Base-by-base conservation (phyloP, 2,113 vertebrate species). In the Cyprinodon brontotheroides region DNA sequence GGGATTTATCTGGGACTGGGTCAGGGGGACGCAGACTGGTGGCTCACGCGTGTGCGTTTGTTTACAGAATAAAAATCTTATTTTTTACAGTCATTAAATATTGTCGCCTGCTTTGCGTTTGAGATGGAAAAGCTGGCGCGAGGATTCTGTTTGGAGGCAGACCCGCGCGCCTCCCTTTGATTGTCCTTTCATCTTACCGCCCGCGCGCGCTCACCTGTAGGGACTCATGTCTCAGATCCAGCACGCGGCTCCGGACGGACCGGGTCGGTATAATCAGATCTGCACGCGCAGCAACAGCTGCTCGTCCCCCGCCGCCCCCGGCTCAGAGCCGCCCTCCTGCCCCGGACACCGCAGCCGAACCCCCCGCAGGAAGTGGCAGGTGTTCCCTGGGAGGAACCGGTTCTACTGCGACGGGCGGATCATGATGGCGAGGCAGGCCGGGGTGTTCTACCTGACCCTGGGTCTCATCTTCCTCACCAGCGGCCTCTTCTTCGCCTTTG, bases 401-500 rank as follows among this genome's bases (percentile, higher is more conserved):
- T 98, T 98, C 92, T 97, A 95, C 88, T 98, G 97, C 93, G 90
- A 96, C 84, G 97, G 97, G 39, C 93, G 96, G 90, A 95, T 98
- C 90, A 98, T 98, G 96, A 98, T 98, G 96, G 97, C 96, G 71
- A 94, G 95, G 43, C 97, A 98, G 93, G 96, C 94, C 0, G 96
- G 97, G 64, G 96, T 98, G 77, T 98, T 98, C 92, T 98, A 96
- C 92, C 94, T 98, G 87, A 98, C 97, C 50, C 94, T 98, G 88
- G 87, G 96, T 68, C 96, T 98, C 72, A 98, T 98, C 91, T 89
- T 98, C 92, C 95, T 97, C 89, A 98, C 97, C 75, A 95, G 96
- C 86, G 96, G 96, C 83, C 96, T 98, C 89, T 98, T 98, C 95
- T 98, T 98, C 92, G 95, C 96, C 64, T 98, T 98, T 90, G 97